Percentiles rank a stretch among this genome's conserved stretches.
phyloP scores from a whole-genome alignment of 2,888 invertebrate species.

The Epinotia bilunana region DNA sequence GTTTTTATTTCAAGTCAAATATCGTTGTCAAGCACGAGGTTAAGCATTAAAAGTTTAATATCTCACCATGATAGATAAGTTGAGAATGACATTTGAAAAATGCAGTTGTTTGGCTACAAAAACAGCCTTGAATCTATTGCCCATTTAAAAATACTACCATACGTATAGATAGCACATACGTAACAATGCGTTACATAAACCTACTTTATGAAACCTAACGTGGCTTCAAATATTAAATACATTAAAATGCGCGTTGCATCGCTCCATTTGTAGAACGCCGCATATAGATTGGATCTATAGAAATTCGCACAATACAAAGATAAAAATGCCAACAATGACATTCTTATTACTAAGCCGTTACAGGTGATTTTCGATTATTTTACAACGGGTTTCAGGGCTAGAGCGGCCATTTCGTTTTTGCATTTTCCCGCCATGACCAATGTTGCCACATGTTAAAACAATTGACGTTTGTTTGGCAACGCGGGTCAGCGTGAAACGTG shows the following conservation, averaged over 20 bases:
- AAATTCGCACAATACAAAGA: constrained; percentile 21
- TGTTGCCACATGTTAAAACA: constrained; percentile 59
- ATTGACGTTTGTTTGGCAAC: constrained; percentile 59
- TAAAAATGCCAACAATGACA: not conserved
- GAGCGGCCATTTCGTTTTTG: constrained; percentile 41
- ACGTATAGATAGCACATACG: too few species aligned
- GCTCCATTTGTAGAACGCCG: constrained; percentile 42
- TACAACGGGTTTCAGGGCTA: constrained; percentile 4
- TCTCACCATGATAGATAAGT: constrained; percentile 7
- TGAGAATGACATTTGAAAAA: not conserved
- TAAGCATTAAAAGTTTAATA: too few species aligned
- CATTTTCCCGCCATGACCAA: constrained; percentile 47
- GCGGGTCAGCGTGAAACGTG: constrained; percentile 58
- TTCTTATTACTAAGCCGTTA: not conserved
- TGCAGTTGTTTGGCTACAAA: constrained; percentile 24
- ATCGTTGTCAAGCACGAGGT: too few species aligned
- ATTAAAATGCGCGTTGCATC: constrained; percentile 48
- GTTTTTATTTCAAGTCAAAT: too few species aligned
- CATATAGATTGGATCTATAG: constrained; percentile 36
- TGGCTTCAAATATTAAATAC: constrained; percentile 46
- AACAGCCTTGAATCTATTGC: constrained; percentile 36
- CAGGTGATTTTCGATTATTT: constrained; percentile 6
- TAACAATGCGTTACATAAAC: constrained; percentile 57
- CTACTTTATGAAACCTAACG: constrained; percentile 51
- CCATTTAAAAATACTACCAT: too few species aligned